Evolutionary conservation across 2,113 vertebrate species (phyloP), one percentile per base, ranked within the genome.

Genomic region (Peromyscus californicus): DNA sequence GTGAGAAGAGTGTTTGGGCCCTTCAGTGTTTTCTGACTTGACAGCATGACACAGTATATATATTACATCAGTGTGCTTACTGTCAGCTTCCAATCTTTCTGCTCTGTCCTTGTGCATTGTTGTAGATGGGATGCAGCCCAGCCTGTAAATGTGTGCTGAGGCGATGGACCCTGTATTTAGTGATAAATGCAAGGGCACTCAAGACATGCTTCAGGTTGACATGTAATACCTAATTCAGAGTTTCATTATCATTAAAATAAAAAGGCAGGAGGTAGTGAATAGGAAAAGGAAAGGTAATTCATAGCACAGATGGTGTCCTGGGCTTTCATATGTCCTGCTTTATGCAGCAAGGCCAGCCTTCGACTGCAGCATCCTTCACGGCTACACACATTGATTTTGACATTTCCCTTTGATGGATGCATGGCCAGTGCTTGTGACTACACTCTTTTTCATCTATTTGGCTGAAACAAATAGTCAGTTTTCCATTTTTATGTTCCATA

Each of bases 51-150:
- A 95, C 69, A 78, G 93, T 92, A 93, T 93, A 69, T 92, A 89
- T 86, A 96, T 95, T 91, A 86, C 76, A 93, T 95, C 97, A 98
- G 91, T 31, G 36, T 91, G 74, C 88, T 95, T 74, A 74, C 42
- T 93, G 95, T 92, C 93, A 95, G 12, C 95, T 95, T 97, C 78
- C 78, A 93, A 63, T 78, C 86, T 85, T 95, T 94, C 10, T 2
- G 67, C 94, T 89, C 15, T 97, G 98, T 91, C 97, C 97, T 98
- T 74, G 97, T 93, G 91, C 61, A 24, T 39, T 82, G 84, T 83
- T 79, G 51, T 87, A 75, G 85, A 93, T 63, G 54, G 97, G 96
- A 94, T 51, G 76, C 89, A 63, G 80, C 94, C 39, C 93, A 89
- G 87, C 74, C 95, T 87, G 83, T 70, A 93, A 94, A 92, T 70